phyloP scores from a whole-genome alignment of 2,888 invertebrate genomes.

The Aethes cnicana region DNA sequence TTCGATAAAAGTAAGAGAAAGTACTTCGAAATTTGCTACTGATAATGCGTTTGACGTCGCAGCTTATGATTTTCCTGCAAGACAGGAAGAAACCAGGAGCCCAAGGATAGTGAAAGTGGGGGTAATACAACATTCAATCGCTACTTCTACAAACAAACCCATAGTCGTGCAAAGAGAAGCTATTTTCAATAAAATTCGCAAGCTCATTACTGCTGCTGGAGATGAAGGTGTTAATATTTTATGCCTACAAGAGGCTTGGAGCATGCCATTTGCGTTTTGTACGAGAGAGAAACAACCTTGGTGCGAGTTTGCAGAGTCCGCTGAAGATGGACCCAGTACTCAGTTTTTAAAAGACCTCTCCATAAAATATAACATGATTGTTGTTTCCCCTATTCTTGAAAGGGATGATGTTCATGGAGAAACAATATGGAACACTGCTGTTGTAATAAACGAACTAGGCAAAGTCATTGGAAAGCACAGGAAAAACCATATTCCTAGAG shows the following conservation, averaged over 20 bases:
- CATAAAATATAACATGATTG: slow-evolving; percentile 93
- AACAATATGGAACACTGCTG: slow-evolving; percentile 97
- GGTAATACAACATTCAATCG: slow-evolving; percentile 93
- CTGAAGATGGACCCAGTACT: slow-evolving; percentile 92
- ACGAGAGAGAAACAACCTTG: slow-evolving; percentile 98
- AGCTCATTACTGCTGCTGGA: slow-evolving; percentile 90
- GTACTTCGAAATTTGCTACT: slow-evolving; percentile 70
- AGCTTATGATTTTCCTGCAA: slow-evolving; percentile 87
- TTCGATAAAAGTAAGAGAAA: slow-evolving; percentile 74
- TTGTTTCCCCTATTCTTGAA: slow-evolving; percentile 97
- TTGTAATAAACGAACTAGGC: slow-evolving; percentile 94
- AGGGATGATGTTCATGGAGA: slow-evolving; percentile 94
- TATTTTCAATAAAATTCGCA: slow-evolving; percentile 87
- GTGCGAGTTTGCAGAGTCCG: slow-evolving; percentile 98
- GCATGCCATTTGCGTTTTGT: slow-evolving; percentile 99
- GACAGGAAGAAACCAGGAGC: slow-evolving; percentile 86
- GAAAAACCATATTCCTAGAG: slow-evolving; percentile 98
- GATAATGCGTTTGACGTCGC: slow-evolving; percentile 87
- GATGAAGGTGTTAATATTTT: slow-evolving; percentile 91
- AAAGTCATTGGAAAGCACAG: slow-evolving; percentile 95
- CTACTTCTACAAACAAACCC: slow-evolving; percentile 87
- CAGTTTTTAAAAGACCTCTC: slow-evolving; percentile 90
- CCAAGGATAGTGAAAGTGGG: slow-evolving; percentile 91
- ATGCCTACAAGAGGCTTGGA: slow-evolving; percentile 99
- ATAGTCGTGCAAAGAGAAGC: slow-evolving; percentile 89